phyloP scores from a whole-genome alignment of 2,888 invertebrate genomes.

The Philhelius pedissequus region DNA sequence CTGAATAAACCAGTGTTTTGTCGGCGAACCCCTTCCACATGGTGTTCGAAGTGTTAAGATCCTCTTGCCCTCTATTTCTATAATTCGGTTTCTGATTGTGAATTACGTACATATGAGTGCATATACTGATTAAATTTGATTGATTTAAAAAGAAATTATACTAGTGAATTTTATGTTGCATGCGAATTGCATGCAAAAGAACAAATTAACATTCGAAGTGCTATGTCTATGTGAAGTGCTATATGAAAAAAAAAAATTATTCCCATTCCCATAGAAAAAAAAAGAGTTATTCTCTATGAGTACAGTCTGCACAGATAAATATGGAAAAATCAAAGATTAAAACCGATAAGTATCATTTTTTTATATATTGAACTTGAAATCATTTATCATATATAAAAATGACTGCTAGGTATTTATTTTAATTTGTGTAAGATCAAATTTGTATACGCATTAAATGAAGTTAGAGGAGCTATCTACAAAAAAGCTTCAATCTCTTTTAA shows the following conservation, averaged over 20 bases:
- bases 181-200: background rate
- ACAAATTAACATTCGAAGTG: background rate
- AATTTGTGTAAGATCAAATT: background rate
- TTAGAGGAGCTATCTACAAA: conserved; percentile 12
- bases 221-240: background rate
- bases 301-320: too few species aligned
- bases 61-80: background rate
- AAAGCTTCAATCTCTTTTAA: conserved; percentile 12
- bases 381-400: background rate
- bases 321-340: too few species aligned
- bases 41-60: conserved; percentile 17
- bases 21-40: conserved; percentile 15
- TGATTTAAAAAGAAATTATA: background rate
- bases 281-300: too few species aligned
- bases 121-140: background rate
- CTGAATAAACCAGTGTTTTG: background rate
- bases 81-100: background rate
- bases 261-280: background rate
- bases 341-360: too few species aligned
- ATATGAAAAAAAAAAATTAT: background rate
- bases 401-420: background rate
- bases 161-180: background rate
- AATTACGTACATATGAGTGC: background rate
- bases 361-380: background rate
- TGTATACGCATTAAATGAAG: conserved; percentile 22